These are phyloP conservation scores for Paradisaea rubra DNA, from an alignment of 2,113 vertebrate genomes.

Conservation along the genomic window DNA sequence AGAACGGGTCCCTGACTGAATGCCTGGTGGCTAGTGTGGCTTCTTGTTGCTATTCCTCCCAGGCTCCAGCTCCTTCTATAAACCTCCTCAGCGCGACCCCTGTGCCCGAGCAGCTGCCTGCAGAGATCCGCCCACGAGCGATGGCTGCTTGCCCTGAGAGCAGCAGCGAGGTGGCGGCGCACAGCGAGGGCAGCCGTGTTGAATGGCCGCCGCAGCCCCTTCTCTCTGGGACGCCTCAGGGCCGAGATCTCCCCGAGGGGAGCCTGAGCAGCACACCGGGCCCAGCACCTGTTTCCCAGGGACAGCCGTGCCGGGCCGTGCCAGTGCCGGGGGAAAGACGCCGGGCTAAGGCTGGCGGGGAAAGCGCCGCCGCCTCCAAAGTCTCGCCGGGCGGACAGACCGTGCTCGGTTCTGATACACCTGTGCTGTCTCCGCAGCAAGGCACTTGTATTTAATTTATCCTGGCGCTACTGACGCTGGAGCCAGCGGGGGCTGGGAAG, in stretches of 20 bases:
- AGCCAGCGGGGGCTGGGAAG: not conserved
- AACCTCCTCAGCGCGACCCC: rapidly evolving
- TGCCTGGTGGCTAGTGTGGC: rapidly evolving
- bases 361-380: too few species aligned
- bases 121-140: rapidly evolving
- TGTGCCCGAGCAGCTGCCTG: rapidly evolving
- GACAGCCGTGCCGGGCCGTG: rapidly evolving
- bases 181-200: rapidly evolving
- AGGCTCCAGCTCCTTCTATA: not conserved
- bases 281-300: not conserved
- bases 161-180: rapidly evolving
- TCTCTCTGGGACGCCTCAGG: rapidly evolving
- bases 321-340: rapidly evolving
- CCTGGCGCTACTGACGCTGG: too few species aligned
- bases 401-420: rapidly evolving
- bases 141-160: rapidly evolving
- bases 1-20: too few species aligned
- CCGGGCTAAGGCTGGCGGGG: rapidly evolving
- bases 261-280: not conserved
- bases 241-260: too few species aligned
- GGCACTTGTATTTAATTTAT: not conserved
- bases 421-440: not conserved
- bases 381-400: rapidly evolving
- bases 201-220: not conserved
- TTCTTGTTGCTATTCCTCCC: not conserved